These are phyloP conservation scores for Strigamia crassipes DNA, from an alignment of 2,888 invertebrate genomes.

Conservation along the genomic window DNA sequence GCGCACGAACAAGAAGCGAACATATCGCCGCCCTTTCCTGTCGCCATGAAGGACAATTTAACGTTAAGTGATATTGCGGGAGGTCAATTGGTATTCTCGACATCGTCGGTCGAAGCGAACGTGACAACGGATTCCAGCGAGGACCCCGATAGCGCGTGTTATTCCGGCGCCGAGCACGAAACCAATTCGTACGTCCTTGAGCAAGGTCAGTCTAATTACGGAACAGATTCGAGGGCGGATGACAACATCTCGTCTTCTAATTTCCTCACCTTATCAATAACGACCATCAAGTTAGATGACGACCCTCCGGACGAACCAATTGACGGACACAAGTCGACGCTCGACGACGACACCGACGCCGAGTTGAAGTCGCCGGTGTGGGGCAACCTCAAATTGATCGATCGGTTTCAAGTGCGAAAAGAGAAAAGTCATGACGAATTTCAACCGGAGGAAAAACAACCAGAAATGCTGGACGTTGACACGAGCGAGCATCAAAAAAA, in stretches of 20 bases:
- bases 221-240: neutral
- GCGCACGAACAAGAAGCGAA: neutral
- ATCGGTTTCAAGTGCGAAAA: conserved; percentile 11
- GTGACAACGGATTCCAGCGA: conserved; percentile 17
- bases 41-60: neutral
- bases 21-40: neutral
- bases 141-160: conserved; percentile 39
- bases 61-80: neutral
- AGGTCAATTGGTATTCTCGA: neutral
- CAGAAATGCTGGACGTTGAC: neutral
- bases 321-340: neutral
- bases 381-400: conserved; percentile 41
- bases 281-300: conserved; percentile 3
- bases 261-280: conserved; percentile 17
- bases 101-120: conserved; percentile 63
- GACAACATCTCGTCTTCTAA: neutral
- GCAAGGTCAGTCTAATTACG: conserved; percentile 44
- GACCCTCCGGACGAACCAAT: neutral
- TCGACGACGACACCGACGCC: conserved; percentile 48
- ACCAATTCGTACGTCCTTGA: conserved; percentile 39
- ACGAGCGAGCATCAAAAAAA: neutral
- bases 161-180: conserved; percentile 15
- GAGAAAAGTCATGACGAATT: neutral
- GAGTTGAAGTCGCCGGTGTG: conserved; percentile 47
- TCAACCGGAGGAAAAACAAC: neutral